Conservation (phyloP, 2,888 invertebrate genomes). For the Oligia strigilis region DNA sequence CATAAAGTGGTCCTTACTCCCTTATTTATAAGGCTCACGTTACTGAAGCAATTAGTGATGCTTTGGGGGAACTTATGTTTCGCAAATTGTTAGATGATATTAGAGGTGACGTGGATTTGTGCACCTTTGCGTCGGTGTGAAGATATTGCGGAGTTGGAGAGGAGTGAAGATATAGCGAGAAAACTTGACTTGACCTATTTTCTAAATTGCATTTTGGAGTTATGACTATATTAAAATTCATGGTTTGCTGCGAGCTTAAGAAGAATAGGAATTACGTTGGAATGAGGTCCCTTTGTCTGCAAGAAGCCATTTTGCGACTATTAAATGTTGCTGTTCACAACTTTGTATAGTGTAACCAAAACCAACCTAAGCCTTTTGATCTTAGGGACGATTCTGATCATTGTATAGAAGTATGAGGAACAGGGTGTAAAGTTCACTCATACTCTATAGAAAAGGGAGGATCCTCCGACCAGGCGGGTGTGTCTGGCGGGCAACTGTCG, state of each 20-base stretch:
- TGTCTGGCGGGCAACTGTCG: no score
- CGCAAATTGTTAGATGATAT: slow-evolving; percentile 65
- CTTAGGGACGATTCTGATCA: not conserved
- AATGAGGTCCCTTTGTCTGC: slow-evolving; percentile 18
- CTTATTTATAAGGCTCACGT: slow-evolving; percentile 64
- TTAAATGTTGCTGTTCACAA: slow-evolving; percentile 8
- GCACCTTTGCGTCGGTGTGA: slow-evolving; percentile 37
- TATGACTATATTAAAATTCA: slow-evolving; percentile 59
- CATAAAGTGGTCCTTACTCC: slow-evolving; percentile 58
- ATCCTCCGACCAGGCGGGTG: no score
- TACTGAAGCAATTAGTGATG: slow-evolving; percentile 60
- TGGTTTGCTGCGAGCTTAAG: slow-evolving; percentile 39
- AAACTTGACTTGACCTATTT: slow-evolving; percentile 54
- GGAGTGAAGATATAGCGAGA: not conserved
- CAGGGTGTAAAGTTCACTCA: no score
- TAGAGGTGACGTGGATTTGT: slow-evolving; percentile 61
- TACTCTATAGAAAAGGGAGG: no score
- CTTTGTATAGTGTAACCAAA: slow-evolving; percentile 5
- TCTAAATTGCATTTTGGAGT: slow-evolving; percentile 56
- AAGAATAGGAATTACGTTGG: slow-evolving; percentile 36
- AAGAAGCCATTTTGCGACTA: slow-evolving; percentile 19
- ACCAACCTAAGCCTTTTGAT: not conserved
- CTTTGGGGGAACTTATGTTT: slow-evolving; percentile 64
- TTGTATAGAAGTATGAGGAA: not conserved
- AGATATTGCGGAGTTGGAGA: slow-evolving; percentile 37